Base-by-base conservation (phyloP, 2,113 vertebrate genomes). In the Pseudolaguvia tuberculata region DNA sequence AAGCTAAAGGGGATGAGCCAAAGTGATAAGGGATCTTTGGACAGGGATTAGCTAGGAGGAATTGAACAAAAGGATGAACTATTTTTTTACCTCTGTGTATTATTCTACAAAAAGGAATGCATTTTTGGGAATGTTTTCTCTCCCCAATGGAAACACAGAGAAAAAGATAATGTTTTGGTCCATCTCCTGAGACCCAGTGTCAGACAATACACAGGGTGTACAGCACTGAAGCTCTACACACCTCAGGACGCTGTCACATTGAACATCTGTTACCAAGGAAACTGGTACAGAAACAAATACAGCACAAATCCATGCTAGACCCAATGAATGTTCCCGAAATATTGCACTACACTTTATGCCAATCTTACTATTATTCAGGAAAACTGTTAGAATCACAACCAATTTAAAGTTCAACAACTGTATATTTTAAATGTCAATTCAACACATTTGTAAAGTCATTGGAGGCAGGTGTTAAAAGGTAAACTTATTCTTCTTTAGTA, bases 221-320 rank as follows among this genome's bases (percentile, higher is more conserved):
- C 52, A 55, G 67, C 61, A 67, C 71, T 51, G 53, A 78, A 47
- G 72, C 52, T 13, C 51, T 67, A 63, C 65, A 79, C 61, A 78
- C 76, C 63, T 75, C 76, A 13, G 71, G 80, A 75, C 55, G 35
- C 35, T 56, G 73, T 35, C 61, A 72, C 72, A 29, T 13, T 81
- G 82, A 75, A 76, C 80, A 84, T 63, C 83, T 71, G 92, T 93
- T 92, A 86, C 90, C 91, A 56, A 76, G 91, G 91, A 78, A 92
- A 93, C 89, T 62, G 72, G 78, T 84, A 52, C 83, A 75, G 65
- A 79, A 85, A 85, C 82, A 79, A 73, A 76, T 68, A 77, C 73
- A 63, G 73, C 42, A 82, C 58, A 80, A 80, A 82, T 80, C 83
- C 75, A 73, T 17, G 45, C 48, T 18, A 83, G 82, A 77, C 79